Conservation (phyloP, 2,888 invertebrate genomes). For the Gibbula magus region DNA sequence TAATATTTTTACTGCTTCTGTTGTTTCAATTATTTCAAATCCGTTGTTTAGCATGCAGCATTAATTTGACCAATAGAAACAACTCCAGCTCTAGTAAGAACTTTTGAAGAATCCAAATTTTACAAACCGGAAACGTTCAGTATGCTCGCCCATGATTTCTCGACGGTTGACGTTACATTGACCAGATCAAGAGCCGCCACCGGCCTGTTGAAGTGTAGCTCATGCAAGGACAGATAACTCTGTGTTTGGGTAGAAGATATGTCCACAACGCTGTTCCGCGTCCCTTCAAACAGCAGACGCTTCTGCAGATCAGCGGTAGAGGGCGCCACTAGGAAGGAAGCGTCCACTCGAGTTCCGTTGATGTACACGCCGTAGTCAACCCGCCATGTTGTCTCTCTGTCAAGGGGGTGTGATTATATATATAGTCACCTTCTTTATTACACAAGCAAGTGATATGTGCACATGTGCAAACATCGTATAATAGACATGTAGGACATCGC, state of each 20-base stretch:
- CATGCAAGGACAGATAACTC: not conserved
- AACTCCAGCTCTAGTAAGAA: no score
- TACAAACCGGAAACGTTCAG: not conserved
- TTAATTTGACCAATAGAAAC: no score
- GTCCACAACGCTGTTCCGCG: not conserved
- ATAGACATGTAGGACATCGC: no score
- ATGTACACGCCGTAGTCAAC: slow-evolving; percentile 2
- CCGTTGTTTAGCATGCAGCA: no score
- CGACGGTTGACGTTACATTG: not conserved
- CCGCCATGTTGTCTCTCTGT: slow-evolving; percentile 12
- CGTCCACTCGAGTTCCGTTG: not conserved
- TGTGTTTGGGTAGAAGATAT: not conserved
- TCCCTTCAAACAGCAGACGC: not conserved
- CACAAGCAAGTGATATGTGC: no score
- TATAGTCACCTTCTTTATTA: no score
- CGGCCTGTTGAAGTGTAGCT: not conserved
- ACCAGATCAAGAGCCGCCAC: not conserved
- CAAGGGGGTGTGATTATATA: no score
- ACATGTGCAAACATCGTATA: no score
- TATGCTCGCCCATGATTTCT: not conserved
- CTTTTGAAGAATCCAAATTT: no score
- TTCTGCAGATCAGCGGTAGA: not conserved
- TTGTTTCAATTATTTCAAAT: no score
- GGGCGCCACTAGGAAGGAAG: not conserved
- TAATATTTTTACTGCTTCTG: no score